Percentiles rank a stretch among this genome's conserved stretches.
These are phyloP conservation scores for Eretmocerus hayati DNA, from an alignment of 2,888 invertebrate species.

Conservation along the genomic window DNA sequence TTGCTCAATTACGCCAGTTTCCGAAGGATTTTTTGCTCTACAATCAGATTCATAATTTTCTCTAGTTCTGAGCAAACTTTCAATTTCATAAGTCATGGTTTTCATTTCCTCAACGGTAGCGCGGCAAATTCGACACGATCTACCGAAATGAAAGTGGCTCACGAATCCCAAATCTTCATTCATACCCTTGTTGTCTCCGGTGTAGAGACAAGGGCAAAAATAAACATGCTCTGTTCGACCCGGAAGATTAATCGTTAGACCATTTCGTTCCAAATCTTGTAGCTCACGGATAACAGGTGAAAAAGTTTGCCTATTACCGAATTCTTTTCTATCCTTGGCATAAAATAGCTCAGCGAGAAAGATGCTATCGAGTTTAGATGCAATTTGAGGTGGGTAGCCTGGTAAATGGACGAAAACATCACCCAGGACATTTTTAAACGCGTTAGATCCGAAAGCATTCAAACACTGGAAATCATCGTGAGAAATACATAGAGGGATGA, in stretches of 20 bases:
- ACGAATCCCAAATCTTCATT: slow-evolving; percentile 17
- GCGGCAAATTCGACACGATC: background rate
- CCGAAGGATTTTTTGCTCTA: background rate
- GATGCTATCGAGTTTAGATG: background rate
- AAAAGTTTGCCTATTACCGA: background rate
- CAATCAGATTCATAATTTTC: slow-evolving; percentile 8
- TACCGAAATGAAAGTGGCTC: slow-evolving; percentile 13
- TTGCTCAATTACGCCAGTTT: slow-evolving; percentile 9
- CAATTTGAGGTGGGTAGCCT: background rate
- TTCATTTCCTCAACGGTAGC: background rate
- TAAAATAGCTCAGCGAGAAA: background rate
- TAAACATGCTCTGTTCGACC: slow-evolving; percentile 4
- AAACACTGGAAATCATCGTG: slow-evolving; percentile 23
- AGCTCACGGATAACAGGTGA: background rate
- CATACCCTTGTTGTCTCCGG: slow-evolving; percentile 17
- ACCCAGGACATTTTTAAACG: slow-evolving; percentile 17
- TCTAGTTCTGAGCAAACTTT: slow-evolving; percentile 3
- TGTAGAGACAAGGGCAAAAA: slow-evolving; percentile 16
- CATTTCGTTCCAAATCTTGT: background rate
- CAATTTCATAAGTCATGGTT: slow-evolving; percentile 5
- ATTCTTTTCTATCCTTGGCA: background rate
- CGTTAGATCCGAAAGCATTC: slow-evolving; percentile 21
- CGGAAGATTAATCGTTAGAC: background rate
- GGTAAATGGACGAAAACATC: slow-evolving; percentile 17
- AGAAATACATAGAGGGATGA: slow-evolving; percentile 21